Conservation (phyloP, 2,113 vertebrate species). For the Dolichallabes microphthalmus region DNA sequence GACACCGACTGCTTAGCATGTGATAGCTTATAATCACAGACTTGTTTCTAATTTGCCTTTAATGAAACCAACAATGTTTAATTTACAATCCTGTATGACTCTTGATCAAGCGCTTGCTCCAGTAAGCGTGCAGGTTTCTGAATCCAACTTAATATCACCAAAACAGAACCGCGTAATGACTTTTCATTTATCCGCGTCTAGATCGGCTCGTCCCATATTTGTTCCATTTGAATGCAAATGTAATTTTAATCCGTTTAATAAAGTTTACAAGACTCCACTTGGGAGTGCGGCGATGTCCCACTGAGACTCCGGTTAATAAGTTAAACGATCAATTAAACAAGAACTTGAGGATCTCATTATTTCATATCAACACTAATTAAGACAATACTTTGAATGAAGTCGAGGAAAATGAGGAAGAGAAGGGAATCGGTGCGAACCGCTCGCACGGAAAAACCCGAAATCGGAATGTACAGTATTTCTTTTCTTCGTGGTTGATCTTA, state of each 20-base stretch:
- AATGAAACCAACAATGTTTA: not conserved
- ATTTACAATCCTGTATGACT: conserved; percentile 2
- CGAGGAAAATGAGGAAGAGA: not conserved
- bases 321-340: conserved; percentile 36
- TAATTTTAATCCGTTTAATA: conserved; percentile 29
- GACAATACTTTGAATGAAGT: conserved; percentile 8
- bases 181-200: not conserved
- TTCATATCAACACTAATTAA: conserved; percentile 15
- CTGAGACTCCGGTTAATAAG: conserved; percentile 23
- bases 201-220: conserved; percentile 12
- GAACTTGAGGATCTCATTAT: conserved; percentile 25
- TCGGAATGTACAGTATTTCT: no score
- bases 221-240: conserved; percentile 33
- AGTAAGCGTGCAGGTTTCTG: not conserved
- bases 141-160: not conserved
- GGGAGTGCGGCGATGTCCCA: not conserved
- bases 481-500: not conserved
- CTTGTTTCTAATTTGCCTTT: not conserved
- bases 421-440: not conserved
- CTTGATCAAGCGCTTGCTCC: not conserved
- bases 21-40: not conserved
- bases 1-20: not conserved
- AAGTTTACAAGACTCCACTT: conserved; percentile 32
- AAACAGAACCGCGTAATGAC: not conserved
- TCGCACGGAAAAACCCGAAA: not conserved